Evolutionary conservation across 2,888 invertebrate species (phyloP).

Genomic region (Linnaemya vulpina): DNA sequence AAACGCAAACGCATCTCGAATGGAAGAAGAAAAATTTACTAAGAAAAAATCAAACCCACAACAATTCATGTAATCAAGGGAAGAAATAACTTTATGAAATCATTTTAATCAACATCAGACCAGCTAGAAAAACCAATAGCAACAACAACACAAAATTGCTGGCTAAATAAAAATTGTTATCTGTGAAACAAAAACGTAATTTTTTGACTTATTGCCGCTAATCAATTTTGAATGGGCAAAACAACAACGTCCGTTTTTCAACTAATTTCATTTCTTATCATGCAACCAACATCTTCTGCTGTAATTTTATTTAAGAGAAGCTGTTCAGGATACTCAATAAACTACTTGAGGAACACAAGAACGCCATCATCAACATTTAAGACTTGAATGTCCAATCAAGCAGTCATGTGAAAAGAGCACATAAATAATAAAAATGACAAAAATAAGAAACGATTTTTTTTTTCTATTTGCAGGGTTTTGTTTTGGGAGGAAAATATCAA

Average conservation of each 20-base stretch:
- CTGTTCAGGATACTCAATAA: background rate
- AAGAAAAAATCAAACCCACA: conserved; percentile 5
- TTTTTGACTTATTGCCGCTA: conserved; percentile 81
- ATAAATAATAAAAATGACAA: conserved; percentile 80
- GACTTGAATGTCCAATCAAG: conserved; percentile 82
- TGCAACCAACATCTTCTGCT: conserved; percentile 57
- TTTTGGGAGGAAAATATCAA: conserved; percentile 21
- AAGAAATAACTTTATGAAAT: conserved; percentile 48
- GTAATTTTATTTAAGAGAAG: conserved; percentile 33
- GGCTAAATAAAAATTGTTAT: conserved; percentile 57
- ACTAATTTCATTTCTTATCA: conserved; percentile 59
- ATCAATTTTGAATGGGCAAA: conserved; percentile 78
- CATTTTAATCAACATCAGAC: conserved; percentile 57
- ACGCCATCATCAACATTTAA: conserved; percentile 46
- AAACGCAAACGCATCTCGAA: conserved; percentile 1
- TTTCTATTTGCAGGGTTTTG: conserved; percentile 4
- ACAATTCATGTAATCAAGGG: conserved; percentile 51
- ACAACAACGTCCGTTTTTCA: conserved; percentile 70
- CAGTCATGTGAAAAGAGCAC: conserved; percentile 81
- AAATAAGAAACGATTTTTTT: conserved; percentile 57
- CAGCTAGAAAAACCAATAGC: background rate
- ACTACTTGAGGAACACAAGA: conserved; percentile 15
- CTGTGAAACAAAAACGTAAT: conserved; percentile 37
- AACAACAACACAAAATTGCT: conserved; percentile 30
- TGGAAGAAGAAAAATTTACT: too few relatives aligned